Conservation (phyloP, 2,113 vertebrate genomes). For the Engraulis encrasicolus region DNA sequence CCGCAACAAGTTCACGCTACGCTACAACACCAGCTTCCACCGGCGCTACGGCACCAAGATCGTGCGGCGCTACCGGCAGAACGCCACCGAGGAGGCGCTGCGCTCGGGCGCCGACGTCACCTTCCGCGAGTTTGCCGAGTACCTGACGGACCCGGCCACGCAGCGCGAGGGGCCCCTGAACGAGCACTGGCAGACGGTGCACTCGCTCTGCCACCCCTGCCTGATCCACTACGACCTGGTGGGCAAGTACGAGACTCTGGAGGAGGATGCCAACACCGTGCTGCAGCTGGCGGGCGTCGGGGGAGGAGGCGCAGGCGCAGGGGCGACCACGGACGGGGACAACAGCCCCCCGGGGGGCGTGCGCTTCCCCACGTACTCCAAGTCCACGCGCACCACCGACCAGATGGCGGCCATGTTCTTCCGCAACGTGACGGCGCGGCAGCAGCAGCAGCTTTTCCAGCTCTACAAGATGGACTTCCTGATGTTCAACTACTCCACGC, state of each 20-base stretch:
- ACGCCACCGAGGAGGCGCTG: conserved; percentile 76
- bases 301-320: too few species aligned
- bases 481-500: conserved; percentile 93
- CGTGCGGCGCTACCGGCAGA: conserved; percentile 81
- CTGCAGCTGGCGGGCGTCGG: conserved; percentile 82
- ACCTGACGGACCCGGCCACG: conserved; percentile 88
- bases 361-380: conserved; percentile 79
- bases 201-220: conserved; percentile 93
- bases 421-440: conserved; percentile 86
- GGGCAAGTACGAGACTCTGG: conserved; percentile 93
- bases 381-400: conserved; percentile 75
- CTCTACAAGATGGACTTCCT: conserved; percentile 95
- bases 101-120: conserved; percentile 84
- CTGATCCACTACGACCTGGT: conserved; percentile 90
- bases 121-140: conserved; percentile 90
- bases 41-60: conserved; percentile 91
- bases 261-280: conserved; percentile 83
- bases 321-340: too few species aligned
- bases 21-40: conserved; percentile 92
- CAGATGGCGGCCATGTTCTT: conserved; percentile 85
- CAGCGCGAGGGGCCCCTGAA: conserved; percentile 89
- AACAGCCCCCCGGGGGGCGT: too few species aligned
- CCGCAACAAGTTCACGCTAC: conserved; percentile 89
- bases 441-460: conserved; percentile 91
- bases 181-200: conserved; percentile 94